These are phyloP conservation scores for Pangasius djambal DNA, from an alignment of 2,797 vertebrate genomes.

Conservation along the genomic window DNA sequence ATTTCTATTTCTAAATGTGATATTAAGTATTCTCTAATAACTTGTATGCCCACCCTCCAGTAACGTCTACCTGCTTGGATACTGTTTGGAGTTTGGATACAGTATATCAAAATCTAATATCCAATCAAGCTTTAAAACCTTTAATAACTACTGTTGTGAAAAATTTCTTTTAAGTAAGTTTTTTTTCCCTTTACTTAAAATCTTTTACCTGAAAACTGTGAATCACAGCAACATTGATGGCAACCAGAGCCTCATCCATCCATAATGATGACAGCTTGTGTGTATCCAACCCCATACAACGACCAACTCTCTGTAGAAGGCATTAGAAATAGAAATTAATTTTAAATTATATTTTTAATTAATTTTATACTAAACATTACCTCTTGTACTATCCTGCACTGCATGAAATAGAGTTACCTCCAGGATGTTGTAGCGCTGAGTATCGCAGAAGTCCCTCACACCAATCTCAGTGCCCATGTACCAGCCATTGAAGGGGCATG, in stretches of 20 bases:
- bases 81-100: neutral
- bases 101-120: neutral
- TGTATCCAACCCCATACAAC: conserved; percentile 83
- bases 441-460: conserved; percentile 83
- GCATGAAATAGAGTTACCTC: conserved; percentile 67
- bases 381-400: neutral
- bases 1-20: neutral
- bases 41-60: neutral
- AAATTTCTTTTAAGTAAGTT: neutral
- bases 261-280: conserved; percentile 81
- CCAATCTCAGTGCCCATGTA: conserved; percentile 89
- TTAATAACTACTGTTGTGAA: neutral
- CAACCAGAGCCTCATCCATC: conserved; percentile 83
- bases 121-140: neutral
- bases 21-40: neutral
- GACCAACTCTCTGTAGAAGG: conserved; percentile 75
- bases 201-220: conserved; percentile 80
- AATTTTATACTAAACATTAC: neutral
- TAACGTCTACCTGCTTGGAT: neutral
- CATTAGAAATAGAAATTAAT: neutral
- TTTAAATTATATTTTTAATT: neutral
- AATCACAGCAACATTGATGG: conserved; percentile 83
- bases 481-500: conserved; percentile 87
- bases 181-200: neutral
- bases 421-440: conserved; percentile 82